Evolutionary conservation across 2,888 invertebrate species (phyloP), one percentile per base, ranked within the genome.

Genomic region (Dynastes hyllus): DNA sequence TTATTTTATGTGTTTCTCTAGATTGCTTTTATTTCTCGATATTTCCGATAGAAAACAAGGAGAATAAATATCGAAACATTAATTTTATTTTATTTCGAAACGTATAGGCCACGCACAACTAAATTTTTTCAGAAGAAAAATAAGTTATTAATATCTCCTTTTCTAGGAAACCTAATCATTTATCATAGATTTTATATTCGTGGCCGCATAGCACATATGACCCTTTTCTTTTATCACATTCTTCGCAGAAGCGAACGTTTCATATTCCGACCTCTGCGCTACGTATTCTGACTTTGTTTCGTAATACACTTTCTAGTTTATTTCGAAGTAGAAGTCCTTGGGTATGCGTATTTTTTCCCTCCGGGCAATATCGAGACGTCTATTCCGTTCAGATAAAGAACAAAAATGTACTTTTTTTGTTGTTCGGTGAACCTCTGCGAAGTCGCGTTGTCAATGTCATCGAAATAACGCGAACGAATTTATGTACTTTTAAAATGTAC

Each of bases 241-340:
- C 16, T 71, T 58, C 58, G 58, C 37, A 51, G 50, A 71, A 71
- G 6, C 29, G 6, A 8, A 61, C 27, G 22, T 61, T 11, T 61
- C 11, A 61, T 27, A 29, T 61, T 61, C 3, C 11, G 27, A 61
- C 61, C 22, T 22, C 27, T 9, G 61, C 29, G 6, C n/a, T 22
- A 4, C 22, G 16, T 29, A 29, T 55, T 37, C 16, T 40, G 37
- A 71, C 71, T 37, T 58, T 58, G 40, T 71, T 71, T 71, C 71
- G 71, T 71, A 76, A 78, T 51, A 69, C 29, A 71, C 78, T 78
- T 78, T 78, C 71, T 63, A 78, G 53, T 71, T 61, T 70, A 71
- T 71, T 29, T 32, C 45, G 61, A 63, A 63, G 71, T 71, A 51
- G 78, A 70, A 71, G 78, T 78, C 78, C 78, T 78, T 78, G 78